Base-by-base conservation (phyloP, 2,797 vertebrate species). In the Bradypus variegatus region DNA sequence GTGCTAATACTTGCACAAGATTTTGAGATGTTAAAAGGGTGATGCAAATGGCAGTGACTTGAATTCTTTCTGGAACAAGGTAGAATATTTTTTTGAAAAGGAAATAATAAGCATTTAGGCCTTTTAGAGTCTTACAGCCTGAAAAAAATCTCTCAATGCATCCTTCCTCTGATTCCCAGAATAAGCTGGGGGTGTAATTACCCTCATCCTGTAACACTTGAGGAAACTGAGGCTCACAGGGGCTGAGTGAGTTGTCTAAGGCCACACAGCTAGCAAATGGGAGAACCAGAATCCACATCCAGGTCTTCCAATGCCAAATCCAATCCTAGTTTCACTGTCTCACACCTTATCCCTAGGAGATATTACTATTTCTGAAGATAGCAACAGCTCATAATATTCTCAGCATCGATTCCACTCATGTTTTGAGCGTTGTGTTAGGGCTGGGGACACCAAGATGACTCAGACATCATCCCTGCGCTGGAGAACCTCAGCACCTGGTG, bases 21-120 rank as follows among this genome's bases (percentile, higher is more conserved):
- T 33, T 79, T 76, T 45, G 36, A 45, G n/a, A 58, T 21, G 23
- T 36, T 31, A 36, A 19, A 23, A 45, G 75, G 2, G 48, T 19
- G 41, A 6, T 3, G 19, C 12, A 5, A 33, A 7, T 5, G 41
- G 38, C 2, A 3, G 3, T 11, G 33, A 27, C 2, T 10, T 0
- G 60, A 55, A 29, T 29, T 3, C 16, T 9, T 29, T 27, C 33
- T 16, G 86, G 72, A 33, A 33, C 41, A 6, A 48, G 23, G 19
- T 2, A 4, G 50, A 3, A n/a, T 29, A 3, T 19, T 73, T 11
- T 50, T 50, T 50, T 50, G 50, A 29, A 12, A 67, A 50, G 60
- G 2, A 18, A 3, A 9, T 4, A 12, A 33, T 48, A 27, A 11
- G 29, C 25, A 4, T 3, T 3, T 3, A 11, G 0, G 4, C 31